Percentiles rank a stretch among this genome's conserved stretches.
Conservation (phyloP, 2,113 vertebrate genomes). For the Perca flavescens region DNA sequence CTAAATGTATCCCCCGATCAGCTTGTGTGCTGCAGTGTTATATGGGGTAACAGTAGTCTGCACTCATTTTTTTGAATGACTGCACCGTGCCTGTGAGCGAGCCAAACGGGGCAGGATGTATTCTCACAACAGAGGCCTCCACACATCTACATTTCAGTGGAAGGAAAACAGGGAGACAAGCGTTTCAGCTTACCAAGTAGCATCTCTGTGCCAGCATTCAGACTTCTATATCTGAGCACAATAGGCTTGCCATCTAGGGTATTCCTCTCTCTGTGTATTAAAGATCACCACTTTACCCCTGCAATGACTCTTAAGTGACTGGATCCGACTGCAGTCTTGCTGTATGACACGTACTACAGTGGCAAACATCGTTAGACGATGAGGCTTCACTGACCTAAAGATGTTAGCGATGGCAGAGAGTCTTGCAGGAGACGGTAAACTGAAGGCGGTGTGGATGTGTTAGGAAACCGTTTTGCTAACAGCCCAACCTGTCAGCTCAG, state of each 20-base stretch:
- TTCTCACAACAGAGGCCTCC: slow-evolving; percentile 59
- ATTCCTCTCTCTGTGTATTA: slow-evolving; percentile 39
- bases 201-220: slow-evolving; percentile 45
- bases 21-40: slow-evolving; percentile 43
- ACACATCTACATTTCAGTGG: slow-evolving; percentile 55
- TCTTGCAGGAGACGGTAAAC: slow-evolving; percentile 42
- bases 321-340: slow-evolving; percentile 37
- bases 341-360: slow-evolving; percentile 45
- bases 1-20: slow-evolving; percentile 20
- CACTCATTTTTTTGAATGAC: slow-evolving; percentile 69
- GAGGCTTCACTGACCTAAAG: slow-evolving; percentile 63
- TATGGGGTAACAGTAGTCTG: slow-evolving; percentile 57
- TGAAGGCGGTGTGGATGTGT: slow-evolving; percentile 27
- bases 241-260: slow-evolving; percentile 46
- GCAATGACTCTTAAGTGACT: slow-evolving; percentile 44
- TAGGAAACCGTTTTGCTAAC: slow-evolving; percentile 38
- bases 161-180: slow-evolving; percentile 58
- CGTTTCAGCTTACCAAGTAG: slow-evolving; percentile 55
- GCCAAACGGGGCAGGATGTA: slow-evolving; percentile 56
- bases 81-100: slow-evolving; percentile 66
- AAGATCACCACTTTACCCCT: slow-evolving; percentile 55
- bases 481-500: slow-evolving; percentile 45
- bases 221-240: slow-evolving; percentile 51
- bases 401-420: slow-evolving; percentile 47
- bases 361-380: slow-evolving; percentile 51